These are phyloP conservation scores for Chionomys nivalis DNA, from an alignment of 2,113 vertebrate species.

Conservation along the genomic window DNA sequence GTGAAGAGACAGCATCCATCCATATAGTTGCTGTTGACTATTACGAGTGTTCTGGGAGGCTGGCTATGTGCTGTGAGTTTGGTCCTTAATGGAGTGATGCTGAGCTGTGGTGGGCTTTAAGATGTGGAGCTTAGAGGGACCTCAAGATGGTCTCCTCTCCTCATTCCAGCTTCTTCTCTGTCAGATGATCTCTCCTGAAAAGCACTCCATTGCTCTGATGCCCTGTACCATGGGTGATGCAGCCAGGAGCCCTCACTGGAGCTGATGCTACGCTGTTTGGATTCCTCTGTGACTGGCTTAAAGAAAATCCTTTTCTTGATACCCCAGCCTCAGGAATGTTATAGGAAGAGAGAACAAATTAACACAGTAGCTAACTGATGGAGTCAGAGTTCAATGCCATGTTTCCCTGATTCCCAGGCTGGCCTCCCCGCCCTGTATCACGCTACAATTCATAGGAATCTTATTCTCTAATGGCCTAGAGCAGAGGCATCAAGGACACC, in stretches of 20 bases:
- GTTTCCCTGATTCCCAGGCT: not conserved
- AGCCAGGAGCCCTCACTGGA: not conserved
- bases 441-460: accelerated
- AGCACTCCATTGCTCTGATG: not conserved
- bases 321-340: not conserved
- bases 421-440: not conserved
- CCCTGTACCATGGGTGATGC: not conserved
- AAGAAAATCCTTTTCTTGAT: not conserved
- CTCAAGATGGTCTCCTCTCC: no score
- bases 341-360: not conserved
- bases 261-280: not conserved
- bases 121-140: not conserved
- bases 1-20: accelerated
- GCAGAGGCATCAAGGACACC: not conserved
- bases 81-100: not conserved
- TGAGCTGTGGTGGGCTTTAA: not conserved
- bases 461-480: no score
- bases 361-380: not conserved
- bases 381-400: not conserved
- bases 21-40: accelerated
- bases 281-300: not conserved
- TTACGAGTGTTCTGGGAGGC: not conserved
- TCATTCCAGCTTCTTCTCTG: not conserved
- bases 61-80: not conserved
- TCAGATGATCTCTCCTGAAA: not conserved